Evolutionary conservation across 2,888 invertebrate species (phyloP).

Genomic region (Cactoblastis cactorum): DNA sequence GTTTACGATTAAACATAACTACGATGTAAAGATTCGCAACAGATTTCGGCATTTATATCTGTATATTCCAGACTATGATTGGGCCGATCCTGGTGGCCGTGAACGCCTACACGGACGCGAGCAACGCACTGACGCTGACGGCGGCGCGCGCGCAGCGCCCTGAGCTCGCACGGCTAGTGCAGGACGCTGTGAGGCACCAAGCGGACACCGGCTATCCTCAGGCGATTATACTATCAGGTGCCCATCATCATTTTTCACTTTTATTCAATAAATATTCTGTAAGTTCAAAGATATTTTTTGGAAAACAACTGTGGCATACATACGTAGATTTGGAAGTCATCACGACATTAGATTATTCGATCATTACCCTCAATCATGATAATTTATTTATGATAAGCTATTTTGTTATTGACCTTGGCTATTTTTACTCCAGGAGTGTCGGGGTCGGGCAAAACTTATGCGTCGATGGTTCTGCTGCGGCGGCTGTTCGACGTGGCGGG

Average conservation of each 20-base stretch:
- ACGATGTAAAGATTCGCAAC: too few relatives aligned
- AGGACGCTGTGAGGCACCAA: slow-evolving; percentile 95
- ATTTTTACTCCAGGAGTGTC: slow-evolving; percentile 84
- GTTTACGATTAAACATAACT: too few relatives aligned
- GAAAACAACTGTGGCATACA: too few relatives aligned
- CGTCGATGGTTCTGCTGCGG: slow-evolving; percentile 92
- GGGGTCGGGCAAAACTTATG: slow-evolving; percentile 96
- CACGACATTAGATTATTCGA: too few relatives aligned
- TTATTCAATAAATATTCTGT: too few relatives aligned
- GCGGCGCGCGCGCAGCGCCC: slow-evolving; percentile 87
- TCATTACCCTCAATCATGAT: too few relatives aligned
- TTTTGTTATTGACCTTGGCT: not conserved
- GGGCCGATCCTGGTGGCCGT: slow-evolving; percentile 94
- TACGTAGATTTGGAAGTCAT: too few relatives aligned
- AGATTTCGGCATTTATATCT: not conserved
- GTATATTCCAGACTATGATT: slow-evolving; percentile 88
- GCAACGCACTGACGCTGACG: slow-evolving; percentile 92
- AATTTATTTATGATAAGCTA: too few relatives aligned
- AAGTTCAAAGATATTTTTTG: too few relatives aligned
- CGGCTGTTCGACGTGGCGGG: slow-evolving; percentile 96
- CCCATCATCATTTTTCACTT: not conserved
- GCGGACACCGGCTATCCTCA: slow-evolving; percentile 97
- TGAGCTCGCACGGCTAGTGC: slow-evolving; percentile 93
- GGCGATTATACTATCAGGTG: slow-evolving; percentile 94
- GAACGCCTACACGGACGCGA: slow-evolving; percentile 92